Conservation (phyloP, 64 coral and sea anemone species). For the Dendronephthya gigantea region DNA sequence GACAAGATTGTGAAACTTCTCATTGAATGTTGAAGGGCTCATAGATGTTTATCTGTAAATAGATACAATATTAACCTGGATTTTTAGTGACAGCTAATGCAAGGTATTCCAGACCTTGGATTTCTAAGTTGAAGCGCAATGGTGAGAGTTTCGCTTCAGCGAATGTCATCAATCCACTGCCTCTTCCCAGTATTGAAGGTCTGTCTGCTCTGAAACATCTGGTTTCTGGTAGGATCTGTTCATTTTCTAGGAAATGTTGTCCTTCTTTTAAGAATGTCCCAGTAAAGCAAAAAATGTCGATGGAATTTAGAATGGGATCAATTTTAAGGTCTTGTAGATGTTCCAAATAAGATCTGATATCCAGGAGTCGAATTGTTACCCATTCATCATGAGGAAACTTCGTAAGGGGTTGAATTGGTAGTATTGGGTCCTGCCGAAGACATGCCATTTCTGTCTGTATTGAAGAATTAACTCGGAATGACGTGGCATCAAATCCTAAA, state of each 20-base stretch:
- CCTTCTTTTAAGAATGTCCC: not conserved
- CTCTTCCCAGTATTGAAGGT: not conserved
- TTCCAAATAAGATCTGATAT: not conserved
- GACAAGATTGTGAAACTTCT: not conserved
- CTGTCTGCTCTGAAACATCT: not conserved
- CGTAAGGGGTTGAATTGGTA: not conserved
- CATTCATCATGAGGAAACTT: not conserved
- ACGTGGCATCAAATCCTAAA: not conserved
- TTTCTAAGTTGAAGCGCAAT: not conserved
- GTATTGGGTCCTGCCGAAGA: not conserved
- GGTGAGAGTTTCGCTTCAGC: not conserved
- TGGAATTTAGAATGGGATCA: conserved; percentile 1
- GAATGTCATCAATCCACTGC: not conserved
- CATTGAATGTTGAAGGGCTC: not conserved
- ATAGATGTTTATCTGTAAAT: not conserved
- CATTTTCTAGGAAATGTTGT: not conserved
- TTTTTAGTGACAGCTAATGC: not conserved
- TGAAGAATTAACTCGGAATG: not conserved
- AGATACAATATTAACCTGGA: not conserved
- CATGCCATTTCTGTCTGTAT: not conserved
- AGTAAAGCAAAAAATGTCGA: not conserved
- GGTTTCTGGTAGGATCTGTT: not conserved
- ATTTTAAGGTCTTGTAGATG: conserved; percentile 1
- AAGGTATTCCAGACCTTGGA: not conserved
- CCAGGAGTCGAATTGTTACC: not conserved